Conservation (phyloP, 2,113 vertebrate species). For the Ameiurus melas region DNA sequence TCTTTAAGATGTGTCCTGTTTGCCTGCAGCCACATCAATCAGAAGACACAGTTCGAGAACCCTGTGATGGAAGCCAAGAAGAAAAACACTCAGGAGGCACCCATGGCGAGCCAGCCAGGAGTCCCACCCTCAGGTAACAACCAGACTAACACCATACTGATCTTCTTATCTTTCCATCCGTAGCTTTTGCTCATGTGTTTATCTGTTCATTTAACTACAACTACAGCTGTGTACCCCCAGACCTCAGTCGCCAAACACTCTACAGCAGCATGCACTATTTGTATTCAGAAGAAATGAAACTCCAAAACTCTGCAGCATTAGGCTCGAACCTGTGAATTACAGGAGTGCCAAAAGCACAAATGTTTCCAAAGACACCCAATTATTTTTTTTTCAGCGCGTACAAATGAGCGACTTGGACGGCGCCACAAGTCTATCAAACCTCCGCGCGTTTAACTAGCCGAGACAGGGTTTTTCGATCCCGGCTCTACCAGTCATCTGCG, state of each 20-base stretch:
- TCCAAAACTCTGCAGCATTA: background rate
- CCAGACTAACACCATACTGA: background rate
- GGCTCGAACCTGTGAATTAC: slow-evolving; percentile 3
- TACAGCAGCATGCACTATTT: background rate
- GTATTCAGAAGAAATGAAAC: background rate
- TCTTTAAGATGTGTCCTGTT: slow-evolving; percentile 23
- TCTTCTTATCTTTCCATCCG: background rate
- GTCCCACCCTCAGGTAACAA: slow-evolving; percentile 64
- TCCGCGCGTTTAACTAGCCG: background rate
- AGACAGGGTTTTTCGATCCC: background rate
- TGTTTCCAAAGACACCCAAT: slow-evolving; percentile 15
- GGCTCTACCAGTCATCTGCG: background rate
- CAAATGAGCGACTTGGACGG: background rate
- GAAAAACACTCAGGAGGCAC: slow-evolving; percentile 78
- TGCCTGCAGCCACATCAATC: slow-evolving; percentile 89
- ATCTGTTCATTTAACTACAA: background rate
- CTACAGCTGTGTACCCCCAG: background rate
- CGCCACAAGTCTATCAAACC: background rate
- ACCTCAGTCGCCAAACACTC: background rate
- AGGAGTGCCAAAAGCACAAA: slow-evolving; percentile 14
- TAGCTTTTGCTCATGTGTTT: background rate
- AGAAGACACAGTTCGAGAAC: slow-evolving; percentile 99
- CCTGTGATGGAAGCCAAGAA: slow-evolving; percentile 94
- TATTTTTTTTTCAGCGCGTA: background rate
- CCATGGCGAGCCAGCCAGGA: slow-evolving; percentile 53